A percentile compares a stretch with the other conserved stretches of the same genome.
Evolutionary conservation across 2,888 invertebrate genomes (phyloP).

Genomic region (Morpho helenor): DNA sequence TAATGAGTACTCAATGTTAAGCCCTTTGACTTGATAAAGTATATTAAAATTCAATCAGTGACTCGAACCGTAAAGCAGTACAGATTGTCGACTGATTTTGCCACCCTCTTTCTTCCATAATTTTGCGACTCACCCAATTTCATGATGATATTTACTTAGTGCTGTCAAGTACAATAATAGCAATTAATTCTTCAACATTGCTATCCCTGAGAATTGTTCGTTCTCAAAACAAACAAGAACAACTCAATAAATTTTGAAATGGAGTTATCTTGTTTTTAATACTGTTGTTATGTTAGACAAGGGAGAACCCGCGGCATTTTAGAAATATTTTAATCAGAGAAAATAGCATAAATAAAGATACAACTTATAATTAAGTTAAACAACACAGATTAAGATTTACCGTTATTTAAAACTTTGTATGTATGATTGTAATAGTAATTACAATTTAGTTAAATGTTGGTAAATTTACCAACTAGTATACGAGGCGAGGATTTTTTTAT

Average conservation of each 20-base stretch:
- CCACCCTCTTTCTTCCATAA: slow-evolving; percentile 63
- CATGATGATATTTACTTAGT: slow-evolving; percentile 49
- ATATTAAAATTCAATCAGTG: slow-evolving; percentile 77
- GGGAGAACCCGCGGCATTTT: neutral
- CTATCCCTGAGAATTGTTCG: slow-evolving; percentile 13
- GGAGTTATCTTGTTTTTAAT: neutral
- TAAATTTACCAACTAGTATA: too few species aligned
- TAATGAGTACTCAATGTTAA: slow-evolving; percentile 72
- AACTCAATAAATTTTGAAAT: slow-evolving; percentile 6
- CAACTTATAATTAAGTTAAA: too few species aligned
- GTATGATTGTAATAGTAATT: too few species aligned
- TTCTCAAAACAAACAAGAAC: slow-evolving; percentile 14
- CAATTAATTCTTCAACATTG: slow-evolving; percentile 30
- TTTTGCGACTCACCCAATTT: slow-evolving; percentile 60
- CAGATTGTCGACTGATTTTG: slow-evolving; percentile 70
- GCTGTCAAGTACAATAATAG: slow-evolving; percentile 49
- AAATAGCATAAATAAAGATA: too few species aligned
- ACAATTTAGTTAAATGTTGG: too few species aligned
- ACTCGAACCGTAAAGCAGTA: slow-evolving; percentile 69
- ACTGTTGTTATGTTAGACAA: neutral
- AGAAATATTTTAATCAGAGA: too few species aligned
- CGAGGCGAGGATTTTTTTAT: too few species aligned
- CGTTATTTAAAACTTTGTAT: too few species aligned
- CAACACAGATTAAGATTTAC: too few species aligned
- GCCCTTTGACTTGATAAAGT: slow-evolving; percentile 70